These are phyloP conservation scores for Autographa gamma DNA, from an alignment of 2,888 invertebrate genomes.

Conservation along the genomic window DNA sequence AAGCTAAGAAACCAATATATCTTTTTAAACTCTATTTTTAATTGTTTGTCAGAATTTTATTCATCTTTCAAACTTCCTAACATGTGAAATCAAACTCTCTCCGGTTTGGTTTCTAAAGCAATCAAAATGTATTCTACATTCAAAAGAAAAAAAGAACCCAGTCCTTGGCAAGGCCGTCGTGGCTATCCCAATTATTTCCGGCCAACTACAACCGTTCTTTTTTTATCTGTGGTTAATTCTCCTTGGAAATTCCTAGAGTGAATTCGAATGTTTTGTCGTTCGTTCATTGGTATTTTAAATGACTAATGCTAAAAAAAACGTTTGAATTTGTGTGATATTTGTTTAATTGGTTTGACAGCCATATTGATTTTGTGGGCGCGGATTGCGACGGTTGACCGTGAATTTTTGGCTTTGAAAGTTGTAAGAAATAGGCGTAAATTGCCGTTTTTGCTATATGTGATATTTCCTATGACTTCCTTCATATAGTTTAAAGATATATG, in stretches of 20 bases:
- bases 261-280: conserved; percentile 17
- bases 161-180: conserved; percentile 68
- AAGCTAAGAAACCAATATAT: too few relatives aligned
- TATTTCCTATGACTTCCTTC: too few relatives aligned
- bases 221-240: conserved; percentile 19
- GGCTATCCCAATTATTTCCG: conserved; percentile 66
- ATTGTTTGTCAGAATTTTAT: too few relatives aligned
- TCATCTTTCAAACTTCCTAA: too few relatives aligned
- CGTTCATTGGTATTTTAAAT: background rate
- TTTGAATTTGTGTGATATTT: background rate
- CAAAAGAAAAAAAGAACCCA: conserved; percentile 19
- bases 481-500: too few relatives aligned
- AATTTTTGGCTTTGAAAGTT: background rate
- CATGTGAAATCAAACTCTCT: conserved; percentile 3
- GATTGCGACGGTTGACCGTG: background rate
- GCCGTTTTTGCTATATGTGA: too few relatives aligned
- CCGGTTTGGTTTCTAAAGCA: conserved; percentile 6
- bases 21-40: too few relatives aligned
- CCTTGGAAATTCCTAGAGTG: conserved; percentile 27
- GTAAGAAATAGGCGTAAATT: background rate
- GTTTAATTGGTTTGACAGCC: background rate
- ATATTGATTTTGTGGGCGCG: background rate
- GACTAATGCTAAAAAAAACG: background rate
- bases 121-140: conserved; percentile 26
- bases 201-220: conserved; percentile 55